Conservation (phyloP, 2,113 vertebrate genomes). For the Chaetodon trifascialis region DNA sequence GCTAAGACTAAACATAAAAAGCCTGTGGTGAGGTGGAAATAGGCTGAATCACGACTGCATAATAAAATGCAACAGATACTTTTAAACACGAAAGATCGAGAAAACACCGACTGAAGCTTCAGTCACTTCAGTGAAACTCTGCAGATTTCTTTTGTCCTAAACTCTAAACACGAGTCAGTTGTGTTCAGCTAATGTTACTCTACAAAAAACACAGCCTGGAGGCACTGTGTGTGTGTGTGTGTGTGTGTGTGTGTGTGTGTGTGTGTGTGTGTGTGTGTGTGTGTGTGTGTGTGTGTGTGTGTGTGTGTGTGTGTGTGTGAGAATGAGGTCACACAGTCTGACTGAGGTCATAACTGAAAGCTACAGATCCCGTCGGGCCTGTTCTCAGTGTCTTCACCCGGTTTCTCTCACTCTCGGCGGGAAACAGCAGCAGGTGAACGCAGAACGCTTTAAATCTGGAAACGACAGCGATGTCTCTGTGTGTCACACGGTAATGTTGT, state of each 20-base stretch:
- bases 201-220: constrained; percentile 18
- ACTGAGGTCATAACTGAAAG: constrained; percentile 25
- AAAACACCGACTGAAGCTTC: neutral
- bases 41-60: constrained; percentile 9
- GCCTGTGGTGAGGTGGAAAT: neutral
- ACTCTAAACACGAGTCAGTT: neutral
- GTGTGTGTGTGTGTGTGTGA: constrained; percentile 18
- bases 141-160: neutral
- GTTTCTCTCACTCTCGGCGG: neutral
- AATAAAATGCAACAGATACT: neutral
- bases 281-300: constrained; percentile 13
- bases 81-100: neutral
- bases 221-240: neutral
- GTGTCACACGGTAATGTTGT: too few species aligned
- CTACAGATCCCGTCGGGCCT: constrained; percentile 33
- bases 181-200: neutral
- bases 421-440: neutral
- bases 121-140: neutral
- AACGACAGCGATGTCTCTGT: neutral
- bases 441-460: neutral
- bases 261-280: constrained; percentile 11
- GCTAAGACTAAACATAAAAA: neutral
- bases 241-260: constrained; percentile 20
- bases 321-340: neutral
- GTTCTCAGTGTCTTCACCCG: constrained; percentile 18